These are phyloP conservation scores for Caenorhabditis sp. DNA, from an alignment of 2,888 invertebrate genomes.

Conservation along the genomic window DNA sequence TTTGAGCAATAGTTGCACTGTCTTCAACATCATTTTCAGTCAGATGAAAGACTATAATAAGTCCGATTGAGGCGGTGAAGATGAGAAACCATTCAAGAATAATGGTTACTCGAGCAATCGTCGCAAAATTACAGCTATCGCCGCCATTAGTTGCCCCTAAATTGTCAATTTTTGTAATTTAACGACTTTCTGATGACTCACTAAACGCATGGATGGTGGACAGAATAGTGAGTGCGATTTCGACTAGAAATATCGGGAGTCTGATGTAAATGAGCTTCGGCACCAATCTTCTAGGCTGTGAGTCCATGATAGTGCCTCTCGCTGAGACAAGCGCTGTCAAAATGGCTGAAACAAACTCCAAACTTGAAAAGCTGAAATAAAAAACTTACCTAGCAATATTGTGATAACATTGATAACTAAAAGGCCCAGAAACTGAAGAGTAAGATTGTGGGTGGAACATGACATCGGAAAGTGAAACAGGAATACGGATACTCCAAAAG, in stretches of 20 bases:
- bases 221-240: conserved; percentile 87
- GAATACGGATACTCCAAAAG: conserved; percentile 63
- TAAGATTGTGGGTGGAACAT: conserved; percentile 64
- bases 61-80: conserved; percentile 69
- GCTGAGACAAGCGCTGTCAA: conserved; percentile 76
- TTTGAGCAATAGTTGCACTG: conserved; percentile 63
- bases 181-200: conserved; percentile 29
- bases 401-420: conserved; percentile 79
- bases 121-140: conserved; percentile 57
- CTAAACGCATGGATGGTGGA: conserved; percentile 84
- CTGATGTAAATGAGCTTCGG: conserved; percentile 83
- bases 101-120: conserved; percentile 68
- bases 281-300: conserved; percentile 83
- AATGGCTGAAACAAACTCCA: conserved; percentile 52
- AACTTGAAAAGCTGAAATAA: background rate
- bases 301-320: conserved; percentile 87
- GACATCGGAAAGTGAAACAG: conserved; percentile 72
- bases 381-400: conserved; percentile 44
- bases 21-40: conserved; percentile 70
- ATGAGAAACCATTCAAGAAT: conserved; percentile 76
- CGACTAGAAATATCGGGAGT: conserved; percentile 86
- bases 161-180: background rate
- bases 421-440: conserved; percentile 55
- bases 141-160: conserved; percentile 42
- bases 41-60: conserved; percentile 65